Evolutionary conservation across 1,140 invertebrate species (phyloP).

Genomic region (Pachypsylla venusta): DNA sequence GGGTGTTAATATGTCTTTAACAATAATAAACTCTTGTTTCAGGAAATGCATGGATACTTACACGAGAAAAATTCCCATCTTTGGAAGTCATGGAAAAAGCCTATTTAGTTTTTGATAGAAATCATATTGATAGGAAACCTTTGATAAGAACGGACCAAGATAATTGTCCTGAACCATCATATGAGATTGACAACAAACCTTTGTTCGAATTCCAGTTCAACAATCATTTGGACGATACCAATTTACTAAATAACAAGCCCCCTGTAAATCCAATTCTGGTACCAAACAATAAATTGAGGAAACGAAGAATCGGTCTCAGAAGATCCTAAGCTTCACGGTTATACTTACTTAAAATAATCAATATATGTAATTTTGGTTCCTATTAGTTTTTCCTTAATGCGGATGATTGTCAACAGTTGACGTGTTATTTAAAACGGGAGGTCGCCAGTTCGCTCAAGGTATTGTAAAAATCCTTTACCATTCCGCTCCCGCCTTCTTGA

Average conservation of each 20-base stretch:
- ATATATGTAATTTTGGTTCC: too few species aligned
- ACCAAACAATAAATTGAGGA: not conserved
- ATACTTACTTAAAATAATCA: too few species aligned
- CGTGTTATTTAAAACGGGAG: too few species aligned
- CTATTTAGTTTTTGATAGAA: conserved; percentile 40
- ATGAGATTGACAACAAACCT: not conserved
- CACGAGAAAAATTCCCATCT: conserved; percentile 39
- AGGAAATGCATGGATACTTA: conserved; percentile 53
- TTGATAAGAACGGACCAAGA: conserved; percentile 46
- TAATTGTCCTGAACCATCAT: conserved; percentile 34
- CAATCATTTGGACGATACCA: not conserved
- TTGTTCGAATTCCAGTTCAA: not conserved
- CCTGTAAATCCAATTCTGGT: not conserved
- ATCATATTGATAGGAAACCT: conserved; percentile 39
- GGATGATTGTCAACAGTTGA: too few species aligned
- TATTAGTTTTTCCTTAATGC: too few species aligned
- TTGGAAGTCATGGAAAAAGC: conserved; percentile 40
- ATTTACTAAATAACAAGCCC: not conserved
- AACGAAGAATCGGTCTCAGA: too few species aligned
- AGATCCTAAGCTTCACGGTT: too few species aligned
- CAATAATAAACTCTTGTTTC: conserved; percentile 26
- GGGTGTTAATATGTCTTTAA: not conserved
- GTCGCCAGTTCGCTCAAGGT: too few species aligned
- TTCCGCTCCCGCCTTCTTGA: too few species aligned
- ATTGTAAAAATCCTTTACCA: too few species aligned